Percentiles rank a stretch among this genome's conserved stretches.
phyloP scores from a whole-genome alignment of 2,113 vertebrate species.

The Channa maculata region DNA sequence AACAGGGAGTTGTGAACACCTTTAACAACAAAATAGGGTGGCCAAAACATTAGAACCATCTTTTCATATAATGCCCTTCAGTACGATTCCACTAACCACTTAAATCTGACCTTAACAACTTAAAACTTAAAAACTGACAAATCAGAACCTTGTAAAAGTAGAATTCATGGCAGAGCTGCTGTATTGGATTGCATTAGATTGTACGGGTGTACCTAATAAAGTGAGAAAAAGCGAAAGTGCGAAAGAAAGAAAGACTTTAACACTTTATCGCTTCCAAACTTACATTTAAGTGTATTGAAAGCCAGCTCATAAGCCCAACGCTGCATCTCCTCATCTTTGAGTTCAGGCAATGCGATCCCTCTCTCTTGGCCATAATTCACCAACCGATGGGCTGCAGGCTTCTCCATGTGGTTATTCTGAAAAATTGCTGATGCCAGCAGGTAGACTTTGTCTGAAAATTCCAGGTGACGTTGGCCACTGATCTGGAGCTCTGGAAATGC shows the following conservation, averaged over 20 bases:
- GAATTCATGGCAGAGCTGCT: too few relatives aligned
- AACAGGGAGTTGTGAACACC: background rate
- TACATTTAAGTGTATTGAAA: conserved; percentile 92
- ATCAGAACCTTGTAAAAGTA: too few relatives aligned
- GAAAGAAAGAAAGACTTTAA: background rate
- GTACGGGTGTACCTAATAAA: too few relatives aligned
- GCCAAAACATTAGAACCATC: too few relatives aligned
- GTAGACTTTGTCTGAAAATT: conserved; percentile 85
- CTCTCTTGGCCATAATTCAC: conserved; percentile 83
- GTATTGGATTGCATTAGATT: too few relatives aligned
- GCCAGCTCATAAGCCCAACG: conserved; percentile 86
- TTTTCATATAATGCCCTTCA: too few relatives aligned
- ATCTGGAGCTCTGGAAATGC: conserved; percentile 18
- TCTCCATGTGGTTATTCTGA: conserved; percentile 83
- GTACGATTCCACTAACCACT: too few relatives aligned
- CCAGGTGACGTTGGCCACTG: conserved; percentile 55
- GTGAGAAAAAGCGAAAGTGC: background rate
- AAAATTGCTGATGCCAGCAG: conserved; percentile 89
- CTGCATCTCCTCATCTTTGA: conserved; percentile 79
- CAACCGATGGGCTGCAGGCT: conserved; percentile 69
- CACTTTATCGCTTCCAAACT: conserved; percentile 69
- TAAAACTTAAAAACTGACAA: too few relatives aligned
- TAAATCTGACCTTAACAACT: too few relatives aligned
- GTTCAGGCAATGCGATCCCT: conserved; percentile 31
- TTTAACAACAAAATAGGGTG: too few relatives aligned